Evolutionary conservation across 2,888 invertebrate genomes (phyloP), one percentile per base, ranked within the genome.

Genomic region (Cyclophora punctaria): DNA sequence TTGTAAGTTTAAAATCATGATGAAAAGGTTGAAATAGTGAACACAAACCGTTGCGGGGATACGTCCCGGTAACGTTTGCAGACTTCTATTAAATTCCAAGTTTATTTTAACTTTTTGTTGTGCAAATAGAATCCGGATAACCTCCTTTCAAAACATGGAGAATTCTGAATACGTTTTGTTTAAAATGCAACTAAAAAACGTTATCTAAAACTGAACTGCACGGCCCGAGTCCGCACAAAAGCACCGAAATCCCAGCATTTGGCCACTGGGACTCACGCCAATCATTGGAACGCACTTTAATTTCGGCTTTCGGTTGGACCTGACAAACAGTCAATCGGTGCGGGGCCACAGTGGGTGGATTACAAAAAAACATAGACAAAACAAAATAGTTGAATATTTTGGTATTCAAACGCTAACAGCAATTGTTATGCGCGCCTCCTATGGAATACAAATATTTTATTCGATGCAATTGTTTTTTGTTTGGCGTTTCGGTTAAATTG

Each of bases 271-370:
- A 46, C 44, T 46, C 43, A 41, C 48, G 52, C 48, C 62, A 63
- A 60, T 63, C 55, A 61, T 54, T 58, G 55, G 46, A 41, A 45
- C 53, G 44, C 48, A 51, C 47, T 59, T 60, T 61, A 61, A 63
- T 63, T 64, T 56, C 55, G 50, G 49, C 50, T 55, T 56, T 55
- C 52, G 52, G 48, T 48, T 50, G 41, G 48, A 43, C 46, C 50
- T 53, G 56, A 56, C 62, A 60, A 62, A 64, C 62, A 64, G 63
- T 61, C 64, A 59, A 64, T 62, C 56, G 57, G 46, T 55, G 57
- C 48, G 48, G 50, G 52, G 42, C 52, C 58, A 56, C 52, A 49
- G 57, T 47, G 55, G 54, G 57, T 33, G 49, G 54, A 54, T 59
- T 57, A 48, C 47, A 49, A 57, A 59, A 62, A 56, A 59, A 57